Conservation (phyloP, 2,888 invertebrate genomes). For the Seira musarum region DNA sequence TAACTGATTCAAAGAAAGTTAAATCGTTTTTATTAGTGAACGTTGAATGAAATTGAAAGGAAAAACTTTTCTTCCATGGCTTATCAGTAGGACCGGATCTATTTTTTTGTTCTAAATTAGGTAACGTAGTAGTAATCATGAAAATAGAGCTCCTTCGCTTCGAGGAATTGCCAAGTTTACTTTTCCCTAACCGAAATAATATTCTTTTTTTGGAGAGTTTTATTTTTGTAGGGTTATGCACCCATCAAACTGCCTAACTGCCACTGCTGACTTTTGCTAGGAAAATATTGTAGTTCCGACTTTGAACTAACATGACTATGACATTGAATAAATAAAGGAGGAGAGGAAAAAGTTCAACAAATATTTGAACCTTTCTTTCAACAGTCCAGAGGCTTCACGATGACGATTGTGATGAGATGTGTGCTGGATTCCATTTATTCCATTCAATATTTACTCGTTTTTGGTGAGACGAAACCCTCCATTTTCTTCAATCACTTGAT, state of each 20-base stretch:
- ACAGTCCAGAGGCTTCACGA: not conserved
- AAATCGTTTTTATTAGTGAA: not conserved
- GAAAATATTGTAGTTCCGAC: not conserved
- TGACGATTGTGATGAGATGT: too few relatives aligned
- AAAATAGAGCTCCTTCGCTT: too few relatives aligned
- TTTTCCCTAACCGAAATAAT: too few relatives aligned
- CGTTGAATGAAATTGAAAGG: not conserved
- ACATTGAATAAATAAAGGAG: too few relatives aligned
- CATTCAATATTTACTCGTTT: not conserved
- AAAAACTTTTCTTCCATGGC: not conserved
- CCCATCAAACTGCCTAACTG: too few relatives aligned
- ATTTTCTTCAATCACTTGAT: not conserved
- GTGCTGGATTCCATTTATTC: not conserved
- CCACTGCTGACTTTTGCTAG: too few relatives aligned
- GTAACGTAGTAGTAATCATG: not conserved
- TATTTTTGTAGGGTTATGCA: too few relatives aligned
- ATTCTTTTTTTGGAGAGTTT: too few relatives aligned
- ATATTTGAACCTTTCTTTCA: not conserved
- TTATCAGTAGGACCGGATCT: not conserved
- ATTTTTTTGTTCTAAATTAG: not conserved
- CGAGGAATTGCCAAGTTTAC: too few relatives aligned
- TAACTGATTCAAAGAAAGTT: not conserved
- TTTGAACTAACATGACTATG: not conserved
- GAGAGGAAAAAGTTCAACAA: too few relatives aligned
- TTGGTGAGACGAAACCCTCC: not conserved